Percentiles rank a stretch among this genome's conserved stretches.
Evolutionary conservation across 2,797 vertebrate genomes (phyloP).

Genomic region (Hipposideros larvatus): DNA sequence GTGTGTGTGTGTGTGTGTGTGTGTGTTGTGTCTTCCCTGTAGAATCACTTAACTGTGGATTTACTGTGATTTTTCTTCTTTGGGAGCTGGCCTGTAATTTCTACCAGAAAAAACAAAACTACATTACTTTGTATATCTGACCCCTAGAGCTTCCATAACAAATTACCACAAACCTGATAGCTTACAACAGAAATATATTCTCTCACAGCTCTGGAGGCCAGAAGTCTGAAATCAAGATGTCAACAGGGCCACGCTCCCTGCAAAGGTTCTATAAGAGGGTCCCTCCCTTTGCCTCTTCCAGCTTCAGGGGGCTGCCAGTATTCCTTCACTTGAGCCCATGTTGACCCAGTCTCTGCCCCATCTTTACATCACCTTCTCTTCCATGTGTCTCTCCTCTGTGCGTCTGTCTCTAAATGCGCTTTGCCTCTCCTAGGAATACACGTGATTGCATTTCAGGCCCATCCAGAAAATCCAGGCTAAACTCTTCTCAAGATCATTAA

Average conservation of each 20-base stretch:
- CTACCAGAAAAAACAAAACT: not conserved
- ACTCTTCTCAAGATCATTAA: not conserved
- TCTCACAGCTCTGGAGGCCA: not conserved
- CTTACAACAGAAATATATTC: not conserved
- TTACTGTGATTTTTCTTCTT: not conserved
- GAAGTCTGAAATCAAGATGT: not conserved
- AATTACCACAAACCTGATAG: not conserved
- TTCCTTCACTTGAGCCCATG: not conserved
- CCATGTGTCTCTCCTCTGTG: not conserved
- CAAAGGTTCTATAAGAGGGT: not conserved
- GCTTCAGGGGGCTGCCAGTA: fast-evolving
- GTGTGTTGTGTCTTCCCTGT: not conserved
- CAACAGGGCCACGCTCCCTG: fast-evolving
- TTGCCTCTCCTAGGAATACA: not conserved
- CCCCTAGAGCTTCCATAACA: not conserved
- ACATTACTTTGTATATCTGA: not conserved
- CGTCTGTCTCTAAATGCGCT: not conserved
- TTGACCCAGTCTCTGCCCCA: not conserved
- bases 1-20: not conserved
- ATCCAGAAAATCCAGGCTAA: not conserved
- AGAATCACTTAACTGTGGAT: not conserved
- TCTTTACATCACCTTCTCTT: not conserved
- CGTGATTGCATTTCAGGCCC: too few species aligned
- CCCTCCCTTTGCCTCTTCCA: not conserved
- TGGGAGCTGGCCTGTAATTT: not conserved